These are phyloP conservation scores for Dryocosmus kuriphilus DNA, from an alignment of 2,888 invertebrate genomes.

Conservation along the genomic window DNA sequence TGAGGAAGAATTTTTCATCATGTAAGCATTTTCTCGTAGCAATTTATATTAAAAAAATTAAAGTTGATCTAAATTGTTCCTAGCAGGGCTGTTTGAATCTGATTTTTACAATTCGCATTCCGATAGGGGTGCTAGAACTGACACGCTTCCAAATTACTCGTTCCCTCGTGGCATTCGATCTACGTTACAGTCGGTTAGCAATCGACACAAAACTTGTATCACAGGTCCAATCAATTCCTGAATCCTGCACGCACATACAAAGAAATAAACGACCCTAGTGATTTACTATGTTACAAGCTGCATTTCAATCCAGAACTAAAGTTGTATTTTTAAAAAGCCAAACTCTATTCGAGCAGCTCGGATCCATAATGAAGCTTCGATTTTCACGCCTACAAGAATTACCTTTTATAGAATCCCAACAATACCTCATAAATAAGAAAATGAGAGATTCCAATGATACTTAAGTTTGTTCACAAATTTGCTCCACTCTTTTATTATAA, in stretches of 20 bases:
- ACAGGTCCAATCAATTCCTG: constrained; percentile 23
- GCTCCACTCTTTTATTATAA: too few species aligned
- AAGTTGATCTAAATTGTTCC: constrained; percentile 5
- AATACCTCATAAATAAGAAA: too few species aligned
- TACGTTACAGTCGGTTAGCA: constrained; percentile 32
- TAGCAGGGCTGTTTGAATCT: not conserved
- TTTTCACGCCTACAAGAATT: too few species aligned
- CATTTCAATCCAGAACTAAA: not conserved
- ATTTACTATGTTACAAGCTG: not conserved
- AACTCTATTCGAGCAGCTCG: too few species aligned
- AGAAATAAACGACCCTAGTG: not conserved
- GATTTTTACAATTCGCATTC: constrained; percentile 21
- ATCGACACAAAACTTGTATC: constrained; percentile 39
- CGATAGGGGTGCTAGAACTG: constrained; percentile 13
- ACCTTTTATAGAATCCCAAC: too few species aligned
- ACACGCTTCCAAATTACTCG: constrained; percentile 36
- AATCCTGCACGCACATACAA: not conserved
- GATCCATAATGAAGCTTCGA: too few species aligned
- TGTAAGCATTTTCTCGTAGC: not conserved
- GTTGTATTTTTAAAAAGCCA: not conserved
- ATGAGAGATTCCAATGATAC: too few species aligned
- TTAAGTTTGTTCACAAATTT: too few species aligned
- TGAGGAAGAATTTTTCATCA: constrained; percentile 25
- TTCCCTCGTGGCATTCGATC: constrained; percentile 33
- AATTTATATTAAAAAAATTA: not conserved